A percentile compares a stretch with the other conserved stretches of the same genome.
phyloP scores from a whole-genome alignment of 1,140 invertebrate genomes.

The Pantala flavescens region DNA sequence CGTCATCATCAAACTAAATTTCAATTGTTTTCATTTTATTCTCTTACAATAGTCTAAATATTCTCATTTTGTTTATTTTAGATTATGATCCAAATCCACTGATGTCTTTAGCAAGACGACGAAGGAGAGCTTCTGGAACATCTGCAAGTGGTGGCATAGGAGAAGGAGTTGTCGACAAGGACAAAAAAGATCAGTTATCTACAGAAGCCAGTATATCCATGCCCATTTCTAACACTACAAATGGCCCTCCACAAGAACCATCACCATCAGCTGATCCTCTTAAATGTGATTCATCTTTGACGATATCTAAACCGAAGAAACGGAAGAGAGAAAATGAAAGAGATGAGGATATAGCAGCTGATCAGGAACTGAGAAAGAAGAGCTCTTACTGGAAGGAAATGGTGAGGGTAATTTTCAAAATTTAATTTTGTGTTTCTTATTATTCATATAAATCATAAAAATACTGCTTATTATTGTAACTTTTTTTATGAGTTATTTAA shows the following conservation, averaged over 20 bases:
- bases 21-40: neutral
- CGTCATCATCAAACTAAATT: neutral
- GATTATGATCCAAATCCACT: slow-evolving; percentile 72
- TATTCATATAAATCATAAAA: neutral
- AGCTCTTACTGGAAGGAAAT: slow-evolving; percentile 18
- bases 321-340: neutral
- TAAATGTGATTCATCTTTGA: neutral
- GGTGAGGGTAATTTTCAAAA: neutral
- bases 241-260: slow-evolving; percentile 15
- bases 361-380: neutral
- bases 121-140: slow-evolving; percentile 49
- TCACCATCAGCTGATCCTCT: neutral
- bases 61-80: slow-evolving; percentile 30
- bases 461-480: neutral
- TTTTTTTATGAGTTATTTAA: too few species aligned
- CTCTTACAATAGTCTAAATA: too few species aligned
- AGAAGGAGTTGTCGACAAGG: slow-evolving; percentile 29
- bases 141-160: slow-evolving; percentile 38
- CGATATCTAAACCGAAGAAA: neutral
- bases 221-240: neutral
- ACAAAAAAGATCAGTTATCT: slow-evolving; percentile 5
- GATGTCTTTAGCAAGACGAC: slow-evolving; percentile 59
- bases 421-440: neutral
- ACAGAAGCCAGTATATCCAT: neutral
- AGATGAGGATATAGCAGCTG: neutral